Base-by-base conservation (phyloP, 2,888 invertebrate genomes). In the Hemaris fuciformis region DNA sequence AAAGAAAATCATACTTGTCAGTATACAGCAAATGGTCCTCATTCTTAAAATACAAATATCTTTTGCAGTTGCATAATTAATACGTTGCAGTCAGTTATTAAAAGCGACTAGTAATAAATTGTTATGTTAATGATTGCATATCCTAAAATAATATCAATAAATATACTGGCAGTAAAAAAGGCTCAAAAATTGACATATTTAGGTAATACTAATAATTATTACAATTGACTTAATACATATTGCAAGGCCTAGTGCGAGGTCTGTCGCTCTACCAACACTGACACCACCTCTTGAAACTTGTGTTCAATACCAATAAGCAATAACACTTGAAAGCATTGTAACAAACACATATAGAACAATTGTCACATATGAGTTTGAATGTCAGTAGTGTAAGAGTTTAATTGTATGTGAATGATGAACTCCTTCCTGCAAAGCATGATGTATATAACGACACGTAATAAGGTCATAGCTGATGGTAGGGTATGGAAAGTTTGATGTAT, bases 401-500 rank as follows among this genome's bases (percentile, higher is more conserved):
- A 27, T 15, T 45, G 45, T 53, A 8, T 45, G 13, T 3, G 23
- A 23, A 5, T 23, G 22, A n/a, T 38, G 18, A 48, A 15, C 53
- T 18, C 31, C 27, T 53, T 31, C 18, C 31, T 15, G 27, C 8
- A n/a, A 4, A 27, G 31, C 53, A 27, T 31, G 27, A 53, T 45
- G 62, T 45, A 59, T 8, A 58, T 48, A n/a, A n/a, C n/a, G n/a
- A 46, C 27, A 59, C 43, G 27, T 18, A 27, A 31, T 58, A 63
- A 73, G 77, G 76, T 72, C 57, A 76, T 62, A 76, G 84, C 81
- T 80, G 79, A 74, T 64, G 62, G 71, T 53, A 66, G 75, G 69
- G 27, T 53, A 53, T 8, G 72, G 70, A 65, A 69, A 69, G 80
- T 84, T 84, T 83, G 84, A 75, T 84, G 84, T 85, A 81, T 80